Percentiles rank a stretch among this genome's conserved stretches.
These are phyloP conservation scores for Eupithecia pulchellata DNA, from an alignment of 2,888 invertebrate genomes.

Conservation along the genomic window DNA sequence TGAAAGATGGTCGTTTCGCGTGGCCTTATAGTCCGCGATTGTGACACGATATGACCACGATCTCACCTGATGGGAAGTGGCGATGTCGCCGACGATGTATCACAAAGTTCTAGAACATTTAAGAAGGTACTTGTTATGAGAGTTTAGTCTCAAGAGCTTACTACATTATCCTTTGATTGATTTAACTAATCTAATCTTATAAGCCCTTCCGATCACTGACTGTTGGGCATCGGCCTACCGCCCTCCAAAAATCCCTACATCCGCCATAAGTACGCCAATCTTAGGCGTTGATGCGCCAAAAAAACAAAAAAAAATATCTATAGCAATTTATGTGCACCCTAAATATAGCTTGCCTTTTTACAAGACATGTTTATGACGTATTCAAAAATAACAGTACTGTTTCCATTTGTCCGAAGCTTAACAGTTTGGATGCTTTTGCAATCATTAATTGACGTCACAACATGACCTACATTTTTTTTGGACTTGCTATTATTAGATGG, in stretches of 20 bases:
- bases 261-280: not conserved
- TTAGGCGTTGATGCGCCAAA: not conserved
- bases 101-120: too few relatives aligned
- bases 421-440: not conserved
- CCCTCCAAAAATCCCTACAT: not conserved
- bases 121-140: not conserved
- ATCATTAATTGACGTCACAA: not conserved
- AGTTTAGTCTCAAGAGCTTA: not conserved
- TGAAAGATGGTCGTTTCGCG: too few relatives aligned
- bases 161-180: not conserved
- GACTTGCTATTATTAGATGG: too few relatives aligned
- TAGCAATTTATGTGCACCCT: not conserved
- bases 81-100: too few relatives aligned
- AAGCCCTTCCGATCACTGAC: constrained; percentile 3
- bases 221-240: not conserved
- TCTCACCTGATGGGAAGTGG: too few relatives aligned
- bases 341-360: not conserved
- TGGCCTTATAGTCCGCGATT: too few relatives aligned
- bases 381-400: constrained; percentile 4
- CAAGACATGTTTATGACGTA: not conserved
- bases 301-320: not conserved
- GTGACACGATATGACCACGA: too few relatives aligned
- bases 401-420: not conserved
- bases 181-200: not conserved
- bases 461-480: not conserved